Evolutionary conservation across 2,797 vertebrate species (phyloP), one percentile per base, ranked within the genome.

Genomic region (Gallirallus australis): DNA sequence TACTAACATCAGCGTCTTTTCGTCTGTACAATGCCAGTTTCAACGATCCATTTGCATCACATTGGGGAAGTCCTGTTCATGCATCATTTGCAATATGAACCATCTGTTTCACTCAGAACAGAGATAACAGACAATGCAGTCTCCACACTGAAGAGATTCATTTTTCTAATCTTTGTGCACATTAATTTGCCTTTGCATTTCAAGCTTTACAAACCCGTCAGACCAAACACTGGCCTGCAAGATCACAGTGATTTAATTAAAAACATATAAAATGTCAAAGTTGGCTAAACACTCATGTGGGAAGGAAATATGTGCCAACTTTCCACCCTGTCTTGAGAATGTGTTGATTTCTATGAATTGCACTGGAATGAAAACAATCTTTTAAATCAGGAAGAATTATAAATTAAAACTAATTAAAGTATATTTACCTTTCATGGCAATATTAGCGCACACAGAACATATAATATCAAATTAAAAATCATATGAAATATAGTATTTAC

Each of bases 41-140:
- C 85, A 81, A 45, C 1, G 9, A 82, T 65, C 50, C 70, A 84
- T 97, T 96, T 92, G 63, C 84, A 90, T 94, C 68, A 80, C 27
- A 85, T 50, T 80, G 79, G 45, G 59, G 47, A 95, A 91, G 87
- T 63, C 47, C 76, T 94, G 76, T 94, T 94, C 96, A 91, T 91
- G 86, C 82, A 86, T 95, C 90, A 94, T 95, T 87, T 96, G 90
- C 88, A 93, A 93, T 91, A 93, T 71, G 84, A 96, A 66, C 90
- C 92, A 96, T 95, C 93, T 97, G 94, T 93, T 95, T 79, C 83
- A 90, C 91, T 91, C 91, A 85, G 95, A 97, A 95, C 82, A 88
- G 56, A 93, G 72, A 90, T 96, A 97, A 93, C 84, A 82, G 76
- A 94, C 81, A 97, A 86, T 87, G 79, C 47, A 91, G 86, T 84